Evolutionary conservation across 2,113 vertebrate species (phyloP), one percentile per base, ranked within the genome.

Genomic region (Xenopus borealis): DNA sequence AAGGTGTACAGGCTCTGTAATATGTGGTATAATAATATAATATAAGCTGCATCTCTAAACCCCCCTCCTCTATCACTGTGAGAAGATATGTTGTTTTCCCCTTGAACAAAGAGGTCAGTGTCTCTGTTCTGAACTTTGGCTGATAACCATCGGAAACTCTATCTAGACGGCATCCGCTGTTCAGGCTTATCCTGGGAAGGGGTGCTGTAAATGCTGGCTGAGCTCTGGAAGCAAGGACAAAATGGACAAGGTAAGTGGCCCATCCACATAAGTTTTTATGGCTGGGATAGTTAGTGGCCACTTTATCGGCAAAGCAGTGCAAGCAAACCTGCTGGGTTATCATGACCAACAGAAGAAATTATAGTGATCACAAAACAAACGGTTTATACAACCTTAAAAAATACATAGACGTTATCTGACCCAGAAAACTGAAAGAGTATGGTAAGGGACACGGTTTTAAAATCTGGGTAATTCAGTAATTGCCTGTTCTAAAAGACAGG

Each of bases 41-140:
- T 33, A 10, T 20, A 58, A 33, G 66, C 0, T 2, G 77, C 30
- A 67, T 64, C 79, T 80, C 66, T 50, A 75, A 52, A 47, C 58
- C 68, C 74, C 55, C 52, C 63, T n/a, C 78, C 2, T 33, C 72
- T 13, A 61, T 62, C 77, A 62, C 17, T 62, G 1, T 72, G 66
- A 55, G 80, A 82, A 80, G 47, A 10, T 68, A 66, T 85, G 85
- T 82, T 86, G 81, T 88, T 87, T 80, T 82, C 75, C 80, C 80
- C 69, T 27, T 72, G 18, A 85, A 90, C 89, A 90, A 90, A 90
- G 89, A 83, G 89, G 88, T 85, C 83, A 83, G 83, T 90, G 91
- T 91, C 67, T 86, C 0, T 0, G 27, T 59, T 71, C 73, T 19
- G 8, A 61, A 58, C 17, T 7, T 0, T 53, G 33, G 44, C 78